Conservation (phyloP, 92 coral and sea anemone genomes). For the Diadumene lineata region DNA sequence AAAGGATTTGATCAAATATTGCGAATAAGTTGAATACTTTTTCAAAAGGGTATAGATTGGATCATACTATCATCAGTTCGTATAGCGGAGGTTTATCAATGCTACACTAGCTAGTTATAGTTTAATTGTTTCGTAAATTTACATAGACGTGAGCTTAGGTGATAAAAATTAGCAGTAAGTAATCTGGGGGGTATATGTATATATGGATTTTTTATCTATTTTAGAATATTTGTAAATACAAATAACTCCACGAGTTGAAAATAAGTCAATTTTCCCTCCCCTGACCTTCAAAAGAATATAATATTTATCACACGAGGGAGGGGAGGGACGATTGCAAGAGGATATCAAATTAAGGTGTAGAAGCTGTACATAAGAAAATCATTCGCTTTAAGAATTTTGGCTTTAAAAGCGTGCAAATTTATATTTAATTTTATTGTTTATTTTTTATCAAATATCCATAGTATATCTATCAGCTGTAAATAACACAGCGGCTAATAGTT, state of each 20-base stretch:
- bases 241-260: not conserved
- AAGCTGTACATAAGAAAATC: not conserved
- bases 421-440: conserved; percentile 1
- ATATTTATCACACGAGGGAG: not conserved
- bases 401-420: conserved; percentile 7
- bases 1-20: no score
- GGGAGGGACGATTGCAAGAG: not conserved
- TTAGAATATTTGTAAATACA: not conserved
- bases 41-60: no score
- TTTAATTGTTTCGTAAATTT: no score
- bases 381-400: not conserved
- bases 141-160: no score
- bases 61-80: no score
- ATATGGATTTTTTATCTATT: no score
- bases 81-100: no score
- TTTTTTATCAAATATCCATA: not conserved
- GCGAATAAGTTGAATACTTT: no score
- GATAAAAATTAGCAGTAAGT: no score
- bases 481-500: not conserved
- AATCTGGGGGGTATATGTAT: no score
- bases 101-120: no score
- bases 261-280: not conserved
- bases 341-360: not conserved
- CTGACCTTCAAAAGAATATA: not conserved
- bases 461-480: not conserved